Base-by-base conservation (phyloP, 2,113 vertebrate species). In the Pollimyrus isidori region DNA sequence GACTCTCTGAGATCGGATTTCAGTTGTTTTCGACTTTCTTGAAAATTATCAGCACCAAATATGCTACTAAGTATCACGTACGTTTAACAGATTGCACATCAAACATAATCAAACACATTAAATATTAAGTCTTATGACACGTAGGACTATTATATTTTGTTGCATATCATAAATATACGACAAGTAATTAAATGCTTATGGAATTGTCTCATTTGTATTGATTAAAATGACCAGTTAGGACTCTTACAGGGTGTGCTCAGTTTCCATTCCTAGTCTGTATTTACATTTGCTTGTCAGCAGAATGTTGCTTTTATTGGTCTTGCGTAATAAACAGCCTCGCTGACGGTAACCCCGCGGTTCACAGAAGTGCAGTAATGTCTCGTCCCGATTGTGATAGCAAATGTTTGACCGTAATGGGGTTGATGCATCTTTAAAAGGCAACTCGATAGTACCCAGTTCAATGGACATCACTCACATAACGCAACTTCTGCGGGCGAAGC, bases 271-370 rank as follows among this genome's bases (percentile, higher is more conserved):
- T 48, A 21, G 82, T n/a, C 21, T 84, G 39, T 80, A 42, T 84
- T 82, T 82, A 39, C 76, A 23, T 82, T 84, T 48, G 45, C 45
- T 84, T 13, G 42, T 48, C 39, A 84, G 82, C 73, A 80, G 73
- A 80, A 49, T 7, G 83, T 26, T 50, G 83, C n/a, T 86, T 87
- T 87, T 52, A 87, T 26, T 87, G 23, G 30, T 56, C n/a, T 87
- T 87, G 85, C 50, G 50, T 87, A 87, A 87, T 87, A 87, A 87
- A 42, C 26, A 56, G 85, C 85, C 85, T 53, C 30, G 19, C 85
- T 39, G 85, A 23, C 7, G 7, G n/a, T 87, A 30, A 62, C 86
- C 53, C 39, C 56, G 39, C 15, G 35, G 87, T 87, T 39, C 87
- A 50, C 7, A 86, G 85, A 7, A 52, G 48, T 86, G 48, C 4